Base-by-base conservation (phyloP, 2,113 vertebrate species). In the Eptatretus burgeri region DNA sequence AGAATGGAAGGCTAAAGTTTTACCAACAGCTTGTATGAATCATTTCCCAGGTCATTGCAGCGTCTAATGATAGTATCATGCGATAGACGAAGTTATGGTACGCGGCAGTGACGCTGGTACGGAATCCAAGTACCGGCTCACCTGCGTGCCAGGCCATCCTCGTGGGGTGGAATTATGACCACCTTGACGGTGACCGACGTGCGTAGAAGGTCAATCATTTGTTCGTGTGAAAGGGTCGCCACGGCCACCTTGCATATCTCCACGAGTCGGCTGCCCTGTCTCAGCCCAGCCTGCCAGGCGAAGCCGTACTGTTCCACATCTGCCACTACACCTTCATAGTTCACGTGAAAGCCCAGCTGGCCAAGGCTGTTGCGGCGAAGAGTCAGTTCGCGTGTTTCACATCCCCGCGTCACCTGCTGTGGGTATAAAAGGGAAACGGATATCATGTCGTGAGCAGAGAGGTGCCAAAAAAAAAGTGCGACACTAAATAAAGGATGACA, bases 201-300 rank as follows among this genome's bases (percentile, higher is more conserved):
- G 67, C 87, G 76, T 68, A 94, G 78, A 53, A 94, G 83, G 64
- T 94, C 87, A 0, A 94, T 93, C 87, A 94, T 94, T 65, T 94
- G 87, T 71, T 94, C 87, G 0, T 94, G 87, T 66, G 83, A 86
- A 68, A 94, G 78, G 1, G 87, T 88, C 64, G 87, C 86, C 67
- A 93, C 87, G 0, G 86, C 77, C 68, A 93, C 87, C 73, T 91
- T 94, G 74, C 87, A 94, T 67, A 94, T 91, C 71, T 94, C 87
- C 65, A 93, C 87, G 69, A 94, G 73, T 14, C 87, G 77, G 76
- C 87, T 94, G 68, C 87, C 86, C 69, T 93, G 87, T 20, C 84
- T 76, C 68, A 94, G 76, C 16, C 87, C 87, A 0, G 87, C 87
- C 76, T 94, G 86, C 85, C 85, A 94, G 0, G 87, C 87, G 0